A percentile compares a stretch with the other conserved stretches of the same genome.
Conservation (phyloP, 92 coral and sea anemone species). For the Palythoa grandiflora region DNA sequence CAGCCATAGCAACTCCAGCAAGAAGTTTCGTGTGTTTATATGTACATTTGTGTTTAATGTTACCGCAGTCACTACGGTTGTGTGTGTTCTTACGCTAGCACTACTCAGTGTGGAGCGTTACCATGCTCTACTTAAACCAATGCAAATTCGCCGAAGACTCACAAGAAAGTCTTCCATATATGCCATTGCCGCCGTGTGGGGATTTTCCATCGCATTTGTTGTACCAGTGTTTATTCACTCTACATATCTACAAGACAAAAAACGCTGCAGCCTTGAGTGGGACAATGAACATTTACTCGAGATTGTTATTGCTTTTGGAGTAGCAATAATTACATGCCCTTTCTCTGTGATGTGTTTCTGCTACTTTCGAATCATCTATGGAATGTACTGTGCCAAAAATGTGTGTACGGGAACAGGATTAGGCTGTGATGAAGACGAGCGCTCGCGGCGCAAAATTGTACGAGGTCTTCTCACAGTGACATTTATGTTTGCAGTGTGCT, state of each 20-base stretch:
- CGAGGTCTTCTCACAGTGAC: conserved; percentile 51
- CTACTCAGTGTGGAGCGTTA: conserved; percentile 61
- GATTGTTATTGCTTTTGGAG: neutral
- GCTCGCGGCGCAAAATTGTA: conserved; percentile 31
- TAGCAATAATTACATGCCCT: conserved; percentile 24
- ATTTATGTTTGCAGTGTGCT: conserved; percentile 53
- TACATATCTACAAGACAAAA: conserved; percentile 17
- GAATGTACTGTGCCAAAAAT: conserved; percentile 49
- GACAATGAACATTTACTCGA: neutral
- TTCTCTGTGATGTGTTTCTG: conserved; percentile 48
- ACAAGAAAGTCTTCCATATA: conserved; percentile 42
- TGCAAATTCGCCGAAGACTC: conserved; percentile 57
- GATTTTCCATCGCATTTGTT: neutral
- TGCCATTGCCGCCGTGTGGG: conserved; percentile 55
- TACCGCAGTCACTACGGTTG: conserved; percentile 40
- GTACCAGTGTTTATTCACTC: conserved; percentile 44
- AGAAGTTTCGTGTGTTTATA: conserved; percentile 13
- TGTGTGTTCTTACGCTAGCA: conserved; percentile 51
- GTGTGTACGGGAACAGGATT: conserved; percentile 40
- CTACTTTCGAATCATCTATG: conserved; percentile 55
- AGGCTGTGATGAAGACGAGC: conserved; percentile 45
- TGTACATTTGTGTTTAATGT: conserved; percentile 54
- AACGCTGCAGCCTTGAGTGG: conserved; percentile 49
- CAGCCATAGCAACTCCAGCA: conserved; percentile 39
- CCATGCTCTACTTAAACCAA: conserved; percentile 64